Percentiles rank a stretch among this genome's conserved stretches.
Evolutionary conservation across 2,113 vertebrate species (phyloP).

Genomic region (Aldabrachelys gigantea): DNA sequence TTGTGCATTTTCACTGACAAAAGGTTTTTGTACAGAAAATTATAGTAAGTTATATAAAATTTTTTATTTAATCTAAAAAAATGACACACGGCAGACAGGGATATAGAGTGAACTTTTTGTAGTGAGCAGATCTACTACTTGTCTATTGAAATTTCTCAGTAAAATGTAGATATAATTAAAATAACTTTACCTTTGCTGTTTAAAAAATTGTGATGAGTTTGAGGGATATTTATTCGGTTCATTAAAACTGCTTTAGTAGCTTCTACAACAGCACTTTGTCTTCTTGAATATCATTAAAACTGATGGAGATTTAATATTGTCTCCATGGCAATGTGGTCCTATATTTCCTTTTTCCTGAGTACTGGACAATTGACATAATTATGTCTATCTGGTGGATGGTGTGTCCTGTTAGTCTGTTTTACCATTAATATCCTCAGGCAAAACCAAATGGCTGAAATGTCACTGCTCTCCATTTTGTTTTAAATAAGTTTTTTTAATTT

Average conservation of each 20-base stretch:
- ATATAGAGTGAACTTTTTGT: background rate
- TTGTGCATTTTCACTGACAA: background rate
- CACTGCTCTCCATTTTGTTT: background rate
- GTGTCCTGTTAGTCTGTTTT: background rate
- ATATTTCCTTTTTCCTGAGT: background rate
- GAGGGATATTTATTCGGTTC: background rate
- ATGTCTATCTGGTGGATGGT: background rate
- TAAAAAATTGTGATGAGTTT: background rate
- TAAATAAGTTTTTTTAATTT: background rate
- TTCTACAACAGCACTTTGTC: background rate
- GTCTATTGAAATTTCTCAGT: background rate
- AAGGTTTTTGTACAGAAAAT: background rate
- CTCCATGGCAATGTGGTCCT: conserved; percentile 12
- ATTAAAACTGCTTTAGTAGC: background rate
- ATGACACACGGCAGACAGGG: background rate
- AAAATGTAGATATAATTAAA: background rate
- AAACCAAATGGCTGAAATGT: background rate
- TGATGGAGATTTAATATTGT: background rate
- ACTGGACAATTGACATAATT: conserved; percentile 17
- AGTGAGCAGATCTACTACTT: background rate
- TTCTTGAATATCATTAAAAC: background rate
- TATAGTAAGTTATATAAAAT: background rate
- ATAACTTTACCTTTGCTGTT: background rate
- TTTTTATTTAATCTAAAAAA: background rate
- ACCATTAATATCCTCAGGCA: background rate